Base-by-base conservation (phyloP, 2,888 invertebrate species). In the Chrysomela aeneicollis region DNA sequence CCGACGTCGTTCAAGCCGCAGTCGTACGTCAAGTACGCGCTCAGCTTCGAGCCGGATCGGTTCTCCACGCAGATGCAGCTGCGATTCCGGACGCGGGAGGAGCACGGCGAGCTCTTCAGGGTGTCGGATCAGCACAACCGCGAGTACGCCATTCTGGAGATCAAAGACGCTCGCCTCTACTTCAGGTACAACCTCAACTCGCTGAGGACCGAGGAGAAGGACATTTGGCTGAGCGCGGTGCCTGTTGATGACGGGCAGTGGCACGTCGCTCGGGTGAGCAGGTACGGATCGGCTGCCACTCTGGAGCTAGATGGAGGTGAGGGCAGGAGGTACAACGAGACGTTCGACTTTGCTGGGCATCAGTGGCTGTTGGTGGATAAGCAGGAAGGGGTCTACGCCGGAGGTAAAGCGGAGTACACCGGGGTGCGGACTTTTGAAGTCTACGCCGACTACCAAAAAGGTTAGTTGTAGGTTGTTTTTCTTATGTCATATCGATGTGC, bases 211-310 rank as follows among this genome's bases (percentile, higher is more conserved):
- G 95, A 96, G 81, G 95, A 96, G 81, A 90, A 90, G 68, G 93
- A 94, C 78, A 90, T 98, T 74, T 94, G 94, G 93, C 84, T 97
- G 55, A 92, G 93, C 73, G 92, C 94, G 4, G 92, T 97, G 22
- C 89, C 92, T 0, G 96, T 97, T 1, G 95, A 96, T 78, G 95
- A 97, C 80, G 98, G 98, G 0, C 95, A 96, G 77, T 98, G 98
- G 98, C 98, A 98, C 80, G 94, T 94, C 59, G 95, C 95, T 4
- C 89, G 92, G 71, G 93, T 97, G 0, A 92, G 93, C 74, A 88
- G 98, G 61, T 95, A 94, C 74, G 97, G 97, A 42, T 94, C 94
- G 53, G 94, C 95, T 8, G 96, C 97, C 10, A 94, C 94, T 57
- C 84, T 98, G 66, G 94, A 94, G 81, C 85, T 98, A 71, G 98